phyloP scores from a whole-genome alignment of 2,113 vertebrate species.

The Equus przewalskii region DNA sequence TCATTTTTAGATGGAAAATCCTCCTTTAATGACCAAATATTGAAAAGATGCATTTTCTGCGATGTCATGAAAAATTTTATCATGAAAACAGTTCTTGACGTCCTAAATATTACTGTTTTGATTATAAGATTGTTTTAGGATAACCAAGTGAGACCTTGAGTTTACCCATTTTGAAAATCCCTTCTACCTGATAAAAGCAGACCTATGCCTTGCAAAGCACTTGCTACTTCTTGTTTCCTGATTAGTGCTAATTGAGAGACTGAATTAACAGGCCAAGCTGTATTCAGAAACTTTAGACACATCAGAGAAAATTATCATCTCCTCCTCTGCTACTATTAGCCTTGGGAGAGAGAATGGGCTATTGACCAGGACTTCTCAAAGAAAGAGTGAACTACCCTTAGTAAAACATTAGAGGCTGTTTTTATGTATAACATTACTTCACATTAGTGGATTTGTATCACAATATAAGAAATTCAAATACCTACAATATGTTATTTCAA shows the following conservation, averaged over 20 bases:
- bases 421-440: not conserved
- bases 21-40: conserved; percentile 89
- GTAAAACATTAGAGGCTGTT: not conserved
- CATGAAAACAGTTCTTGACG: conserved; percentile 94
- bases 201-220: conserved; percentile 87
- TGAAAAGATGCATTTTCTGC: conserved; percentile 65
- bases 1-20: conserved; percentile 81
- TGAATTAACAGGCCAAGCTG: conserved; percentile 90
- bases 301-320: conserved; percentile 34
- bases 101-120: conserved; percentile 92
- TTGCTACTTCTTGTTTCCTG: conserved; percentile 92
- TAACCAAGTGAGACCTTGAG: conserved; percentile 92
- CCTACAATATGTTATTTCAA: not conserved
- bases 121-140: conserved; percentile 94
- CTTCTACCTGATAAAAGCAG: conserved; percentile 86
- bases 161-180: conserved; percentile 94
- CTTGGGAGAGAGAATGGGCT: not conserved
- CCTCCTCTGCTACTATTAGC: conserved; percentile 69
- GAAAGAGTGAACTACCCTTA: not conserved
- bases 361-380: conserved; percentile 3
- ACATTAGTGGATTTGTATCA: conserved; percentile 7
- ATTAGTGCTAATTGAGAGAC: conserved; percentile 91
- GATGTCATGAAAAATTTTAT: conserved; percentile 86
- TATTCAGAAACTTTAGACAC: conserved; percentile 87
- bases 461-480: not conserved